A percentile compares a stretch with the other conserved stretches of the same genome.
Conservation (phyloP, 1,140 invertebrate species). For the Tribolium castaneum region DNA sequence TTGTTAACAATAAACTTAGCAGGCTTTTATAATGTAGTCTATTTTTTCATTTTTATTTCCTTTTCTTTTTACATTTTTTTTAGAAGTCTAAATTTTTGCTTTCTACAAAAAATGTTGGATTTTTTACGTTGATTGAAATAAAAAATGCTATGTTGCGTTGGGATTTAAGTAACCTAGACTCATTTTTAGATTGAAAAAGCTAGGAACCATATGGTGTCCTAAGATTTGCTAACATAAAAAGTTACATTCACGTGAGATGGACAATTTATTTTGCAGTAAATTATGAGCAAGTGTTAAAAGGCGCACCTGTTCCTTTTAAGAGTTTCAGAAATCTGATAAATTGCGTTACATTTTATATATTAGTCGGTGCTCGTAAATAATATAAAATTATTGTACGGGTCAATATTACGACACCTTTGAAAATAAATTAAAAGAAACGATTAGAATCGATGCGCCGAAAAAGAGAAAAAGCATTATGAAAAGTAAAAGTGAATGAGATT, state of each 20-base stretch:
- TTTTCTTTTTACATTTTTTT: too few species aligned
- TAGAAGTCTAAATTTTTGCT: too few species aligned
- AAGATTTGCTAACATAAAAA: too few species aligned
- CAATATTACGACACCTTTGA: not conserved
- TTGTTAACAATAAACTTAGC: too few species aligned
- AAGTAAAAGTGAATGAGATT: not conserved
- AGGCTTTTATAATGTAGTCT: too few species aligned
- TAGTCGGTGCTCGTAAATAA: not conserved
- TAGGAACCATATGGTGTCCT: too few species aligned
- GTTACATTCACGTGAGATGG: not conserved
- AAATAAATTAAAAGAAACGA: not conserved
- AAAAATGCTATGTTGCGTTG: too few species aligned
- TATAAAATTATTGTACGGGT: not conserved
- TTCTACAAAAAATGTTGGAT: too few species aligned
- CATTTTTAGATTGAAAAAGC: too few species aligned
- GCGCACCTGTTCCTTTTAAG: not conserved
- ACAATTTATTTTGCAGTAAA: not conserved
- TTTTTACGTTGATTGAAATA: too few species aligned
- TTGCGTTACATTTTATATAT: not conserved
- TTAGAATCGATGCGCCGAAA: not conserved
- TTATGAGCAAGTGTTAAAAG: not conserved
- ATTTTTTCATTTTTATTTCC: too few species aligned
- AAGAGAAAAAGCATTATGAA: not conserved
- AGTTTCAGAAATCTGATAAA: not conserved
- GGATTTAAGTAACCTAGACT: too few species aligned